Conservation (phyloP, 2,888 invertebrate genomes). For the Pollenia griseotomentosa region DNA sequence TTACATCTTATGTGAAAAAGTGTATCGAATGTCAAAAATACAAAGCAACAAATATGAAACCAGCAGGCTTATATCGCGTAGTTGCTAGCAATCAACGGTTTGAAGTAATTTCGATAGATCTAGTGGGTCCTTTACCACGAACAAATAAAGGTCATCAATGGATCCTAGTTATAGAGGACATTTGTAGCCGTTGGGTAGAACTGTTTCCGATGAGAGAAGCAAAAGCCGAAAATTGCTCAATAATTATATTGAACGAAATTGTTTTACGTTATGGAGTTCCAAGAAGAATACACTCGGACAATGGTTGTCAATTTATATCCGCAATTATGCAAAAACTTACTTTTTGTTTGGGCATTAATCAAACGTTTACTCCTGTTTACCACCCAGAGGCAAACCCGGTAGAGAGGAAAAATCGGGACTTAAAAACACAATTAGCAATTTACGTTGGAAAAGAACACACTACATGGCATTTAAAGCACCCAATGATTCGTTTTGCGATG, state of each 20-base stretch:
- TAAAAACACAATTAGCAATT: slow-evolving; percentile 4
- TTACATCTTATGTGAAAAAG: slow-evolving; percentile 40
- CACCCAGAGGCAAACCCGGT: neutral
- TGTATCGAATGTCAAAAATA: slow-evolving; percentile 55
- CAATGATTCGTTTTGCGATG: slow-evolving; percentile 33
- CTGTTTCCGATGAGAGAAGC: slow-evolving; percentile 49
- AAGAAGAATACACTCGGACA: slow-evolving; percentile 49
- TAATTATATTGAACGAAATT: slow-evolving; percentile 54
- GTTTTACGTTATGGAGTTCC: slow-evolving; percentile 58
- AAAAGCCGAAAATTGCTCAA: slow-evolving; percentile 55
- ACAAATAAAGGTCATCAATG: slow-evolving; percentile 48
- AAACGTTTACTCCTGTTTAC: neutral
- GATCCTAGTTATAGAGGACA: slow-evolving; percentile 45
- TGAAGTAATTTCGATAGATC: slow-evolving; percentile 64
- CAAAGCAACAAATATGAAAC: slow-evolving; percentile 63
- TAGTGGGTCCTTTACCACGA: slow-evolving; percentile 58
- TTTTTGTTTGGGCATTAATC: neutral
- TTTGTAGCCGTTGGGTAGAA: slow-evolving; percentile 64
- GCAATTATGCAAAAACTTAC: neutral
- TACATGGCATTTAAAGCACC: slow-evolving; percentile 8
- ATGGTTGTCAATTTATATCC: slow-evolving; percentile 49
- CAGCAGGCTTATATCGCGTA: slow-evolving; percentile 55
- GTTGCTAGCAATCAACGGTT: slow-evolving; percentile 59
- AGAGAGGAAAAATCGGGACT: neutral
- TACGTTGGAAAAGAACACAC: slow-evolving; percentile 28